Evolutionary conservation across 2,888 invertebrate genomes (phyloP).

Genomic region (Nasonia oneida): DNA sequence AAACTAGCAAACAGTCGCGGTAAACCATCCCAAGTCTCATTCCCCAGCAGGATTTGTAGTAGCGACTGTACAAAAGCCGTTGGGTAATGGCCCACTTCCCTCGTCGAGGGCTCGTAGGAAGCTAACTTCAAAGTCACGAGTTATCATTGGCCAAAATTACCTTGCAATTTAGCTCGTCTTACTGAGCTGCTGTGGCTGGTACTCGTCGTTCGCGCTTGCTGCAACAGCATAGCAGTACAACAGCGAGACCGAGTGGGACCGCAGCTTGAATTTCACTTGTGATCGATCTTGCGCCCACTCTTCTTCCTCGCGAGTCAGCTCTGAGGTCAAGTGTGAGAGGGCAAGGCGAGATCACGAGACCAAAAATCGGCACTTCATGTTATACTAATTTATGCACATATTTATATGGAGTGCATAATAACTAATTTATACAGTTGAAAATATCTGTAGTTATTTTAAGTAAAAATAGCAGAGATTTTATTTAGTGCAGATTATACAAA

Average conservation of each 20-base stretch:
- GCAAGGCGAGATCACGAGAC: background rate
- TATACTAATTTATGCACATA: too few relatives aligned
- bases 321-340: conserved; percentile 37
- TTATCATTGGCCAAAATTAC: conserved; percentile 78
- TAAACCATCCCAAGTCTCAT: background rate
- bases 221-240: background rate
- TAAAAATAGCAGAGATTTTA: too few relatives aligned
- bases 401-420: too few relatives aligned
- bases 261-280: background rate
- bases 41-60: conserved; percentile 70
- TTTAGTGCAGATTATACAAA: too few relatives aligned
- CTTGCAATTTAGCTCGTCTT: conserved; percentile 72
- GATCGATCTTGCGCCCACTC: conserved; percentile 3
- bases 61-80: conserved; percentile 76
- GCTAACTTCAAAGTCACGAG: conserved; percentile 79
- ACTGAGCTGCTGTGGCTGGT: conserved; percentile 60
- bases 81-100: conserved; percentile 78
- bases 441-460: too few relatives aligned
- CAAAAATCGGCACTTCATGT: background rate
- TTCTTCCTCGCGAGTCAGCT: conserved; percentile 1
- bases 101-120: conserved; percentile 76
- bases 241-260: background rate
- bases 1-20: too few relatives aligned
- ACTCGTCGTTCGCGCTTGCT: conserved; percentile 1
- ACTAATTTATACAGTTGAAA: background rate